Conservation (phyloP, 2,113 vertebrate genomes). For the Bubalus kerabau region DNA sequence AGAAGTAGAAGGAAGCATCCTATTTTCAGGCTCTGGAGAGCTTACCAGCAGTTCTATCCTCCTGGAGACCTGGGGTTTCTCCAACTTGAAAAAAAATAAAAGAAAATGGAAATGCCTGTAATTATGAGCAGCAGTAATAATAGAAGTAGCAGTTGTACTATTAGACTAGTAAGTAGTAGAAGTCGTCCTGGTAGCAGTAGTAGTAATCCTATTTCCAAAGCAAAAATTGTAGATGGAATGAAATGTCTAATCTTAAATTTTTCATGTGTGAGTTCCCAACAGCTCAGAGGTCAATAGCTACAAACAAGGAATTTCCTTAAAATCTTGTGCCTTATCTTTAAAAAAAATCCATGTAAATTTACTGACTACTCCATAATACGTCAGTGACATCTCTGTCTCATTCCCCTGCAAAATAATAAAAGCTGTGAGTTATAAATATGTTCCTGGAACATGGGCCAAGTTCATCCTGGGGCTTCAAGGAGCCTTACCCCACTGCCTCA, state of each 20-base stretch:
- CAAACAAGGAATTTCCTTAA: not conserved
- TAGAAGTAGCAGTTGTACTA: no score
- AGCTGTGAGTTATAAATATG: not conserved
- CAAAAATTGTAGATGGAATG: not conserved
- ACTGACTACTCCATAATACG: not conserved
- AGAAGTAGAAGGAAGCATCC: not conserved
- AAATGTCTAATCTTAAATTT: not conserved
- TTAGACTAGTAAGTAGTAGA: not conserved
- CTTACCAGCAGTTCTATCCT: not conserved
- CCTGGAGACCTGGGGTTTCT: not conserved
- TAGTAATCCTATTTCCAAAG: not conserved
- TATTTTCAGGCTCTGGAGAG: not conserved
- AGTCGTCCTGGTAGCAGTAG: not conserved
- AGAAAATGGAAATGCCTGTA: not conserved
- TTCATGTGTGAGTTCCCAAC: not conserved
- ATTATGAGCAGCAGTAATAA: not conserved
- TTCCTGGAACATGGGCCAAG: not conserved
- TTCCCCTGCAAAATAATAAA: not conserved
- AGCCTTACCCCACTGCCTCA: not conserved
- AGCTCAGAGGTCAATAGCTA: not conserved
- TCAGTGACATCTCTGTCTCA: not conserved
- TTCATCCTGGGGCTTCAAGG: not conserved
- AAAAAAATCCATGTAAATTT: not conserved
- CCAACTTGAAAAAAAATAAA: not conserved
- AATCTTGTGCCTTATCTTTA: not conserved